Evolutionary conservation across 2,797 vertebrate genomes (phyloP), one percentile per base, ranked within the genome.

Genomic region (Pygocentrus nattereri): DNA sequence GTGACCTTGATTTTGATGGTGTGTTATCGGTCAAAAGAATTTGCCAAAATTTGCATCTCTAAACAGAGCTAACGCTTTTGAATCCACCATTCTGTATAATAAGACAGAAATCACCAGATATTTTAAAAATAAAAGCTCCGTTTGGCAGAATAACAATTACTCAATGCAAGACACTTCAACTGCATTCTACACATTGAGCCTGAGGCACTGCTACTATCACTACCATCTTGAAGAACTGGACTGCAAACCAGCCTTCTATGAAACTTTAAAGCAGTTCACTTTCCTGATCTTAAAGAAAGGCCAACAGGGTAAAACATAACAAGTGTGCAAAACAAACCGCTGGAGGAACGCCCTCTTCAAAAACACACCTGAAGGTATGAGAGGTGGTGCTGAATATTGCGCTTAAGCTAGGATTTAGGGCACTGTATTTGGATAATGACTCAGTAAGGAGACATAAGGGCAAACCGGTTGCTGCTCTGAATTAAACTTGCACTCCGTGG

Each of bases 111-210:
- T 15, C 41, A 69, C 18, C n/a, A 69, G 41, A 67, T 10, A 11
- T 1, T 44, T 44, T 34, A 67, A 69, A 67, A 56, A 49, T 38
- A 64, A 61, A 79, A 74, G 19, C 54, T 10, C 44, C 5, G 69
- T 76, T 76, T 65, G 76, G 49, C 56, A 54, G 52, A 74, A 74
- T 13, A 27, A 34, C 47, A 78, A 62, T 82, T 77, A 23, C 82
- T 74, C 27, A 72, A 21, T 58, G 78, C 25, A 74, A 54, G 74
- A 49, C 65, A 54, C 5, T 56, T 78, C 54, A 75, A 75, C 65
- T 76, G 82, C 78, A 54, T 81, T 79, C 81, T 69, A 79, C 27
- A 71, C 67, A 79, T 74, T 25, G 1, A n/a, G 19, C 59, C 74
- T 74, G 67, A 82, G 23, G 76, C 76, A 59, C 15, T 27, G 19